These are phyloP conservation scores for Arion vulgaris DNA, from an alignment of 1,140 invertebrate species.

Conservation along the genomic window DNA sequence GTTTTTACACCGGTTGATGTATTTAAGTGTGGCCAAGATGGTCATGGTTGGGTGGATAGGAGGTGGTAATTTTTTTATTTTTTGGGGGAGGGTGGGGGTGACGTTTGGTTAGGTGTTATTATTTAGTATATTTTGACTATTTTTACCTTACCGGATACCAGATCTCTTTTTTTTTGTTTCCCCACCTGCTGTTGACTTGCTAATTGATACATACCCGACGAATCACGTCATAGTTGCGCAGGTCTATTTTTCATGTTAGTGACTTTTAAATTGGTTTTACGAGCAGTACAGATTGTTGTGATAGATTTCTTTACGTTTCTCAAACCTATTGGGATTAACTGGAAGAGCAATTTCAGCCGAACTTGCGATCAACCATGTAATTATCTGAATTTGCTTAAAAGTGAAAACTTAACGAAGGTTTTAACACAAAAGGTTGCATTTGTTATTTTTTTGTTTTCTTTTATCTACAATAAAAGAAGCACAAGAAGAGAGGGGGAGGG, in stretches of 20 bases:
- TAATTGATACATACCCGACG: not conserved
- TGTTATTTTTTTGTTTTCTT: too few species aligned
- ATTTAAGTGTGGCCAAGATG: not conserved
- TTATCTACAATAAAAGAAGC: too few species aligned
- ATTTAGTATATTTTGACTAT: not conserved
- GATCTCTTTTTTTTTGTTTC: not conserved
- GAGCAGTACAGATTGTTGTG: not conserved
- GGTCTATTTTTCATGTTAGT: too few species aligned
- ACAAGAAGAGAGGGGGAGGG: too few species aligned
- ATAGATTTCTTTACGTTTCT: not conserved
- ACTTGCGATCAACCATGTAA: not conserved
- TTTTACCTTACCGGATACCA: not conserved
- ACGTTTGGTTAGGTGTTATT: not conserved
- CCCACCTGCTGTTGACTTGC: not conserved
- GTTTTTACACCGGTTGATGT: not conserved
- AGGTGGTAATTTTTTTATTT: not conserved
- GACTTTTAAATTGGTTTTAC: too few species aligned
- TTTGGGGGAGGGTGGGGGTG: not conserved
- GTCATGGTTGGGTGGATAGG: not conserved
- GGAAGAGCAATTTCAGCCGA: not conserved
- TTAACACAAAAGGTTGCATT: too few species aligned
- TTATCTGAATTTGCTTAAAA: not conserved
- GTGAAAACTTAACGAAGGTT: not conserved
- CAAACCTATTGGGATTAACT: not conserved
- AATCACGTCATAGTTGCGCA: too few species aligned